A percentile compares a stretch with the other conserved stretches of the same genome.
phyloP scores from a whole-genome alignment of 2,797 vertebrate species.

The Muscicapa comitata region DNA sequence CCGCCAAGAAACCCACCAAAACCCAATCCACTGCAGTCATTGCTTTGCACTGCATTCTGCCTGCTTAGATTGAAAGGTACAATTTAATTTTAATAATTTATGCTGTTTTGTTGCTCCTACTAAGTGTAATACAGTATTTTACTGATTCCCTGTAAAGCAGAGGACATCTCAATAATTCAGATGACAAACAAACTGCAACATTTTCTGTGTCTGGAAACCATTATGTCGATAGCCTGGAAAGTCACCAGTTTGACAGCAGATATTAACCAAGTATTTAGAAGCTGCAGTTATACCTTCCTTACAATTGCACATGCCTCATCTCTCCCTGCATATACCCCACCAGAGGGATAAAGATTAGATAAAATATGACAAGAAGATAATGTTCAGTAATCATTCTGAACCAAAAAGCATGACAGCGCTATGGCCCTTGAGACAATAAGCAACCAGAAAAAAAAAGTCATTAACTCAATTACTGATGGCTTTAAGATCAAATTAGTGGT shows the following conservation, averaged over 20 bases:
- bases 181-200: neutral
- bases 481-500: neutral
- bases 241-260: neutral
- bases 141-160: neutral
- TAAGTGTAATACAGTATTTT: neutral
- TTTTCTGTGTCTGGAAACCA: neutral
- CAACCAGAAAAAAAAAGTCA: neutral
- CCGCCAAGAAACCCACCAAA: neutral
- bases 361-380: neutral
- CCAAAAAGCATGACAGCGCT: neutral
- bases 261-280: neutral
- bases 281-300: neutral
- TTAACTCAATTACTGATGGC: neutral
- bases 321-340: neutral
- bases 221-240: neutral
- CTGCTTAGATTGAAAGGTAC: neutral
- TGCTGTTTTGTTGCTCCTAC: neutral
- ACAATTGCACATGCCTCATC: neutral
- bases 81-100: slow-evolving; percentile 9
- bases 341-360: neutral
- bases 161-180: neutral
- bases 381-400: neutral
- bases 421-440: neutral
- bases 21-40: neutral
- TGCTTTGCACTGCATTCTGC: neutral